phyloP scores from a whole-genome alignment of 2,888 invertebrate genomes.

The Clitarchus hookeri region DNA sequence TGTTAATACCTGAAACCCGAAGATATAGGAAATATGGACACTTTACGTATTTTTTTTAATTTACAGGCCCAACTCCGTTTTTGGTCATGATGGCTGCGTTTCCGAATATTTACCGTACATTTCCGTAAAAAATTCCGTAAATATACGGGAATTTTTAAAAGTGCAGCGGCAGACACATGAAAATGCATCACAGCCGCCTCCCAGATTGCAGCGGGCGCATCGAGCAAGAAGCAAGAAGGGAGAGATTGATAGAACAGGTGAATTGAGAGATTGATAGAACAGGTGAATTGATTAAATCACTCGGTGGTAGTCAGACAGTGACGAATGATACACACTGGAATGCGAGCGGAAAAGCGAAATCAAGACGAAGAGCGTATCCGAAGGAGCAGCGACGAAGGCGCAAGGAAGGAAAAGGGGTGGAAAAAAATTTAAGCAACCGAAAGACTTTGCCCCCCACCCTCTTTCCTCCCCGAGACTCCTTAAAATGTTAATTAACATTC shows the following conservation, averaged over 20 bases:
- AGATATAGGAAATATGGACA: no score
- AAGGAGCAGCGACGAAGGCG: background rate
- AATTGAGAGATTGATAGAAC: background rate
- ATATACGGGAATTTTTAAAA: no score
- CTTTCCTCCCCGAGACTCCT: background rate
- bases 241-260: background rate
- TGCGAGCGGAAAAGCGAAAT: background rate
- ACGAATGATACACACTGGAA: background rate
- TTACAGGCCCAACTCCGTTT: no score
- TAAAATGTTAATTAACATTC: background rate
- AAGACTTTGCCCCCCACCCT: background rate
- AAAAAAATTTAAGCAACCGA: background rate
- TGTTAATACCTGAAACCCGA: no score
- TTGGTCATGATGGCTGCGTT: no score
- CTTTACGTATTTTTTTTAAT: no score
- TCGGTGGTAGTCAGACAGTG: background rate
- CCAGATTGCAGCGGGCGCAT: background rate
- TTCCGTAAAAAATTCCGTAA: no score
- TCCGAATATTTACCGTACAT: no score
- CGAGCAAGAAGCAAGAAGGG: background rate
- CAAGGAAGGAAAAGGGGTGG: background rate
- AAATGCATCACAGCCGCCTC: background rate
- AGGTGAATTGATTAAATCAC: slow-evolving; percentile 1
- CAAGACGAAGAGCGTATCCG: background rate
- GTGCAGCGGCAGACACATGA: background rate